These are phyloP conservation scores for Cyphomyrus discorhynchus DNA, from an alignment of 2,113 vertebrate species.

Conservation along the genomic window DNA sequence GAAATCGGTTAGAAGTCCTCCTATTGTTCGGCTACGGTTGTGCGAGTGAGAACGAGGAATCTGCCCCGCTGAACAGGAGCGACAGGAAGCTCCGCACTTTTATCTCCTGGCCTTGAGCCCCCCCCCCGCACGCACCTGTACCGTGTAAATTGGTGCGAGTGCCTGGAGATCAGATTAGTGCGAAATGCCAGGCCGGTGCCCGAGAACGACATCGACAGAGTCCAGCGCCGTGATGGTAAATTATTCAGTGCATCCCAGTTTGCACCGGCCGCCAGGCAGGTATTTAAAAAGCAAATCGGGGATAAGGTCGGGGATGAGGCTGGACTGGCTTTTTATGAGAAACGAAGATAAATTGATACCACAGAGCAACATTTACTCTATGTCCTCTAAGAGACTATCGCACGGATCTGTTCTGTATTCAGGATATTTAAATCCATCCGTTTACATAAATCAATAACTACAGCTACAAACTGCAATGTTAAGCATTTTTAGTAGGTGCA, in stretches of 20 bases:
- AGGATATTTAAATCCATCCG: background rate
- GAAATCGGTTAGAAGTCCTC: background rate
- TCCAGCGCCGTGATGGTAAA: slow-evolving; percentile 14
- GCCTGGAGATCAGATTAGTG: background rate
- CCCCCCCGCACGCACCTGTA: background rate
- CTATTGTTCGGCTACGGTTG: background rate
- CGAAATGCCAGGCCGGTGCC: slow-evolving; percentile 18
- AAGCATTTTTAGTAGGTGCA: background rate
- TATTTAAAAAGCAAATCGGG: slow-evolving; percentile 23
- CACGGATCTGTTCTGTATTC: background rate
- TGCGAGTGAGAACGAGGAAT: background rate
- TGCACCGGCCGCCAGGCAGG: slow-evolving; percentile 8
- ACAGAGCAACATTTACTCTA: background rate
- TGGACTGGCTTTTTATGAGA: background rate
- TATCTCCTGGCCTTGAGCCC: background rate
- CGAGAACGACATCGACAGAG: background rate
- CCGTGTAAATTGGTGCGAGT: background rate
- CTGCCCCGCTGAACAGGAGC: background rate
- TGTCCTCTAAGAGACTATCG: background rate
- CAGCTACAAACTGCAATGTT: background rate
- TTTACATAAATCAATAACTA: background rate
- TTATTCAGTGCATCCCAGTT: slow-evolving; percentile 16
- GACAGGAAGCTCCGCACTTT: background rate
- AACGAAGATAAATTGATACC: background rate
- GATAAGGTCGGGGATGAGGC: slow-evolving; percentile 21